Evolutionary conservation across 2,888 invertebrate genomes (phyloP).

Genomic region (Elysia crispata): DNA sequence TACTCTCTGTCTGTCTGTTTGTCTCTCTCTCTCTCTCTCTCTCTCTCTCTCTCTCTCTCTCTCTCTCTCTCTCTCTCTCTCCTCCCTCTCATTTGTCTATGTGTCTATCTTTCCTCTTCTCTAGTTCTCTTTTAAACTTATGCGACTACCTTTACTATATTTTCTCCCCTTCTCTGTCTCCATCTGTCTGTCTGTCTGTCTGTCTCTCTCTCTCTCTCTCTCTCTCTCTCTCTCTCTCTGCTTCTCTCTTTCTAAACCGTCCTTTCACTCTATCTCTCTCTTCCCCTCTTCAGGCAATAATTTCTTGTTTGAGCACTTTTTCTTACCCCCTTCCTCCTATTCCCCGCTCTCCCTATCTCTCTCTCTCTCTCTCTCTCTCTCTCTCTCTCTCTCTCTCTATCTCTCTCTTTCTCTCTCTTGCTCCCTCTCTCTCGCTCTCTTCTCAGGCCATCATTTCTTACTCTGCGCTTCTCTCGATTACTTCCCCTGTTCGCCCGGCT

Average conservation of each 20-base stretch:
- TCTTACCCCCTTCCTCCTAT: not conserved
- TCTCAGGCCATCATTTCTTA: not conserved
- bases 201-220: slow-evolving; percentile 26
- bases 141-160: no score
- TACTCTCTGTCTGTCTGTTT: not conserved
- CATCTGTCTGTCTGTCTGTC: slow-evolving; percentile 31
- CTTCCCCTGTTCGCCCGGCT: no score
- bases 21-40: not conserved
- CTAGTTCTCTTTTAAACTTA: no score
- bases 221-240: slow-evolving; percentile 24
- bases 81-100: not conserved
- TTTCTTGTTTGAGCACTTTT: no score
- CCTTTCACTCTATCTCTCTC: no score
- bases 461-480: not conserved
- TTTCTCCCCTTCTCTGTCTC: not conserved
- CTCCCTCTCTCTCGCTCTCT: slow-evolving; percentile 16
- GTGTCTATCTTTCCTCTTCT: no score
- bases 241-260: no score
- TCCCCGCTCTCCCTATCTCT: not conserved
- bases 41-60: not conserved
- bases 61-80: slow-evolving; percentile 2
- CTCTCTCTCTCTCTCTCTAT: slow-evolving; percentile 30
- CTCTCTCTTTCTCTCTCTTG: slow-evolving; percentile 24
- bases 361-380: slow-evolving; percentile 18
- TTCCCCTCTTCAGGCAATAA: no score